Conservation (phyloP, 1,140 invertebrate genomes). For the Acromyrmex heyeri region DNA sequence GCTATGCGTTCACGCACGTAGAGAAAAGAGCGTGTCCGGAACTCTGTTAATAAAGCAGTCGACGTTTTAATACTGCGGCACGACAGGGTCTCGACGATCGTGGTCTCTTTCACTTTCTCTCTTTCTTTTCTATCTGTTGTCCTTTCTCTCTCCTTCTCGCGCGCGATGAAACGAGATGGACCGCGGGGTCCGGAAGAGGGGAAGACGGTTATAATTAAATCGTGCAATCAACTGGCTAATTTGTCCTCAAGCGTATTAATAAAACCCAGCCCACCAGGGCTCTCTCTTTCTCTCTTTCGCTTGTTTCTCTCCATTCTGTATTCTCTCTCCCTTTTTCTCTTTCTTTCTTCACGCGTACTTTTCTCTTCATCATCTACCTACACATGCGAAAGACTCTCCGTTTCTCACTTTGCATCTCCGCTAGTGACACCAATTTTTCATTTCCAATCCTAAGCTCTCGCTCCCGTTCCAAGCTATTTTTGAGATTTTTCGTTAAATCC, state of each 20-base stretch:
- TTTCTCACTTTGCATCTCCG: constrained; percentile 68
- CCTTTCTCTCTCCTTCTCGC: constrained; percentile 20
- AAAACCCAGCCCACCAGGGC: constrained; percentile 80
- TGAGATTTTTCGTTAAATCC: constrained; percentile 38
- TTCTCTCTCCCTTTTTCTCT: constrained; percentile 8
- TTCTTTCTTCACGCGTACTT: constrained; percentile 16
- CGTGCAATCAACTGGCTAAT: constrained; percentile 85
- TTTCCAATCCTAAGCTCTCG: not conserved
- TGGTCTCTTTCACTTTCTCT: constrained; percentile 30
- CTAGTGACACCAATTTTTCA: constrained; percentile 60
- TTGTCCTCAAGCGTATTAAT: constrained; percentile 86
- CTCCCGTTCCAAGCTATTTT: constrained; percentile 41
- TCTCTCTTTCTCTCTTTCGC: constrained; percentile 39
- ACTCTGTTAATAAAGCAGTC: constrained; percentile 85
- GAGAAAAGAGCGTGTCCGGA: constrained; percentile 66
- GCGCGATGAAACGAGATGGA: constrained; percentile 62
- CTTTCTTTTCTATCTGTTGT: not conserved
- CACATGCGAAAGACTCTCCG: constrained; percentile 69
- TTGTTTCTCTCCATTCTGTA: not conserved
- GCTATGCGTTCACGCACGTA: constrained; percentile 51
- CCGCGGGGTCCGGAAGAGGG: constrained; percentile 71
- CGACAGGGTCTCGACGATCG: constrained; percentile 79
- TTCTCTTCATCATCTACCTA: constrained; percentile 51
- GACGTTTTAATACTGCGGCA: constrained; percentile 83
- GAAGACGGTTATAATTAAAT: constrained; percentile 84